phyloP scores from a whole-genome alignment of 2,888 invertebrate genomes.

The Scelioninae gen. 1 region DNA sequence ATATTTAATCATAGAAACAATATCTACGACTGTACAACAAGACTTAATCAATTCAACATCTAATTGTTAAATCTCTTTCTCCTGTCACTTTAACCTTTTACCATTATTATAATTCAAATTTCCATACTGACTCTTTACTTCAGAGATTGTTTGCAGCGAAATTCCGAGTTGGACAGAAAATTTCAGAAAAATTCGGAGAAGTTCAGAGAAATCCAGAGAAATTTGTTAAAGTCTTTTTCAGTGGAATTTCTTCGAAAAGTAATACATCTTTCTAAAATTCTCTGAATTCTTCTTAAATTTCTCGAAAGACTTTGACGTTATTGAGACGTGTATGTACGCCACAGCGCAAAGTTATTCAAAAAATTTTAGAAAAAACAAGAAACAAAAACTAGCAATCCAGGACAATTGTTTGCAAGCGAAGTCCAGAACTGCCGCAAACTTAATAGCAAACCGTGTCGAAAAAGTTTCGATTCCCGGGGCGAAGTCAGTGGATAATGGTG shows the following conservation, averaged over 20 bases:
- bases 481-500: conserved; percentile 68
- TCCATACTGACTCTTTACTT: not conserved
- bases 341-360: conserved; percentile 59
- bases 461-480: conserved; percentile 29
- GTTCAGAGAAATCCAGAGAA: conserved; percentile 72
- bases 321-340: conserved; percentile 8
- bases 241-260: conserved; percentile 71
- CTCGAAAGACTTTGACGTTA: conserved; percentile 59
- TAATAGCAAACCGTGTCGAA: conserved; percentile 21
- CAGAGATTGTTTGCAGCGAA: conserved; percentile 41
- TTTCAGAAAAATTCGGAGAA: conserved; percentile 71
- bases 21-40: no score
- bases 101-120: no score
- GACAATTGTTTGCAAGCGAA: conserved; percentile 26
- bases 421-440: conserved; percentile 29
- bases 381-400: conserved; percentile 14
- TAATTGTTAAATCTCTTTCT: not conserved
- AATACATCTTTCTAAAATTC: conserved; percentile 70
- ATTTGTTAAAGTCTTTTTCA: conserved; percentile 66
- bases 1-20: no score
- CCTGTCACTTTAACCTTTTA: not conserved
- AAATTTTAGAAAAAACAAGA: conserved; percentile 65
- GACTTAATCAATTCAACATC: not conserved
- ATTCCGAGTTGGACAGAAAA: conserved; percentile 67
- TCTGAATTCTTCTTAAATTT: conserved; percentile 69